These are phyloP conservation scores for Parazoanthus darwini DNA, from an alignment of 92 coral and sea anemone species.

Conservation along the genomic window DNA sequence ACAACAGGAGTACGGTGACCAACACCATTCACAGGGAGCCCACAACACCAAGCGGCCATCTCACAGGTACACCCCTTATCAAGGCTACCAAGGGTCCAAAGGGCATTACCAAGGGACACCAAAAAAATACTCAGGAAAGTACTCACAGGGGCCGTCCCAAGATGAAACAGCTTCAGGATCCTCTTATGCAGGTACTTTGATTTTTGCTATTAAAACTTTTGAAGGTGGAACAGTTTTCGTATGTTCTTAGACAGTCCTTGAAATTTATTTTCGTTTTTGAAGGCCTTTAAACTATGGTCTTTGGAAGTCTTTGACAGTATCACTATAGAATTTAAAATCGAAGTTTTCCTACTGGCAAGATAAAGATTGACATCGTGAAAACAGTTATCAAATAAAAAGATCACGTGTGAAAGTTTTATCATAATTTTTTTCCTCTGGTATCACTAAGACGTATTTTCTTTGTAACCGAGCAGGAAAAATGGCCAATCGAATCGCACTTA, in stretches of 20 bases:
- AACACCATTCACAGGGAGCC: conserved; percentile 38
- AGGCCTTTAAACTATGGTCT: no score
- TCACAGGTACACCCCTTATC: conserved; percentile 31
- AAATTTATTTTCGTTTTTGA: no score
- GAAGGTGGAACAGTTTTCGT: no score
- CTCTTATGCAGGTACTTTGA: conserved; percentile 9
- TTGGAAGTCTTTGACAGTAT: no score
- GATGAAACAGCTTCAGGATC: conserved; percentile 30
- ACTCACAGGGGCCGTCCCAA: conserved; percentile 31
- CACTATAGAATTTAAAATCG: no score
- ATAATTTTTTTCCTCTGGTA: no score
- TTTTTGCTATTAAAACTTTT: background rate
- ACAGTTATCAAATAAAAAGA: no score
- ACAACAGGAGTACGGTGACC: conserved; percentile 29
- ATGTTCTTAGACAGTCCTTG: no score
- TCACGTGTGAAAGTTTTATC: no score
- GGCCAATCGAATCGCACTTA: no score
- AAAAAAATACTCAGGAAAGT: conserved; percentile 14
- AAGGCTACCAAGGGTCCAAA: conserved; percentile 34
- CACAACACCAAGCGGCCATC: conserved; percentile 18
- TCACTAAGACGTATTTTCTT: no score
- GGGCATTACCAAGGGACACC: conserved; percentile 39
- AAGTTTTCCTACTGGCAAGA: background rate
- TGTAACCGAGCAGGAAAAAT: no score
- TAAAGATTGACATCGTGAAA: background rate